These are phyloP conservation scores for Catocala sponsa DNA, from an alignment of 2,888 invertebrate genomes.

Conservation along the genomic window DNA sequence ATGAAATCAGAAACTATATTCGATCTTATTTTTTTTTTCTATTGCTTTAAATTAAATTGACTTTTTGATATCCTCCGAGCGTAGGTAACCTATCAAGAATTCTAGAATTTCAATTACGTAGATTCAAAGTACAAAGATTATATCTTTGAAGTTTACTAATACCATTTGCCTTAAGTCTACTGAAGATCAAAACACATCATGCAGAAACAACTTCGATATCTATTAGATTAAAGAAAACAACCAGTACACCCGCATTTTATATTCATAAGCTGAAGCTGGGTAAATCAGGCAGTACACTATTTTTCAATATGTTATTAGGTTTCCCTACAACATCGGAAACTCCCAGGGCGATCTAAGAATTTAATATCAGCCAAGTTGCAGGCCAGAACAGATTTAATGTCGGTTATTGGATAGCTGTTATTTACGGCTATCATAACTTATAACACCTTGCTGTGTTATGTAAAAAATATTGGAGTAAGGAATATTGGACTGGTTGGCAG, in stretches of 20 bases:
- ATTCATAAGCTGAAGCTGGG: constrained; percentile 37
- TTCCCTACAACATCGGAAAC: constrained; percentile 49
- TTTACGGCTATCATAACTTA: constrained; percentile 65
- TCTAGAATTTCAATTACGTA: constrained; percentile 1
- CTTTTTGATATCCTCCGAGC: constrained; percentile 3
- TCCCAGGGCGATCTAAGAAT: constrained; percentile 57
- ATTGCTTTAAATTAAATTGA: constrained; percentile 1
- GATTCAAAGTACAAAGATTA: too few relatives aligned
- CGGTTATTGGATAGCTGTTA: constrained; percentile 71
- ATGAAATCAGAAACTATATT: too few relatives aligned
- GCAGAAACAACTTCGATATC: constrained; percentile 6
- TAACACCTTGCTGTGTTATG: constrained; percentile 35
- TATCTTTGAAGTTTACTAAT: too few relatives aligned
- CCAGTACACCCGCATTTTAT: constrained; percentile 34
- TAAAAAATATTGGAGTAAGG: constrained; percentile 20
- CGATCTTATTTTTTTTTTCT: background rate
- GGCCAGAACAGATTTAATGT: constrained; percentile 59
- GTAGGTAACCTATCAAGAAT: background rate
- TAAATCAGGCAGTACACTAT: constrained; percentile 36
- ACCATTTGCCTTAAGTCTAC: too few relatives aligned
- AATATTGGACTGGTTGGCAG: constrained; percentile 5
- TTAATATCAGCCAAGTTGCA: constrained; percentile 48
- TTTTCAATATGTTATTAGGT: constrained; percentile 41
- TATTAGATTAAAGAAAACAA: constrained; percentile 21
- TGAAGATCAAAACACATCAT: background rate